These are phyloP conservation scores for Cynaeus angustus DNA, from an alignment of 2,888 invertebrate genomes.

Conservation along the genomic window DNA sequence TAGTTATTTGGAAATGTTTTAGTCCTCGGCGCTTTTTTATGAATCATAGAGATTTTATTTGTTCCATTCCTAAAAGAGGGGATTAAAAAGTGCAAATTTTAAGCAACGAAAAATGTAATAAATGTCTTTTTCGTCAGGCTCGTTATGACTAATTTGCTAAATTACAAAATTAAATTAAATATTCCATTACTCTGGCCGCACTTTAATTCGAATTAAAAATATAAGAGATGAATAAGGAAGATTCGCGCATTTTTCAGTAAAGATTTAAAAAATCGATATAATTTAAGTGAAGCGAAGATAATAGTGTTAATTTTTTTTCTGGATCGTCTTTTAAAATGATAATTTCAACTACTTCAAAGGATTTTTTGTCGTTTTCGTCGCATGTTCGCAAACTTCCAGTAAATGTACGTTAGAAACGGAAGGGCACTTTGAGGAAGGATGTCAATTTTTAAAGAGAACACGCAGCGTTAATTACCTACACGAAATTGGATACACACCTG, in stretches of 20 bases:
- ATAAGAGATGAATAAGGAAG: background rate
- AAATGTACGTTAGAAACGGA: constrained; percentile 25
- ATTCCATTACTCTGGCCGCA: constrained; percentile 39
- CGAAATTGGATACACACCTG: constrained; percentile 16
- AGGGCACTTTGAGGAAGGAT: constrained; percentile 19
- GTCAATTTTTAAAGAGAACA: constrained; percentile 37
- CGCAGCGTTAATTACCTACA: constrained; percentile 15
- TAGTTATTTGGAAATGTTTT: too few species aligned
- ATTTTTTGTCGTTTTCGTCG: constrained; percentile 15
- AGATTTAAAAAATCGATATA: background rate
- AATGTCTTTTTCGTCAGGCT: constrained; percentile 5
- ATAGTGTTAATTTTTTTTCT: constrained; percentile 25
- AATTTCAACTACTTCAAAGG: constrained; percentile 40
- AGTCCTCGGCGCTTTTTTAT: too few species aligned
- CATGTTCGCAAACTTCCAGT: constrained; percentile 31
- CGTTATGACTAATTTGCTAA: constrained; percentile 27
- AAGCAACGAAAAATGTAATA: background rate
- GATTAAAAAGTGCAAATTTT: background rate
- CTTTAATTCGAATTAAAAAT: constrained; percentile 26
- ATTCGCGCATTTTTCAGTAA: too few species aligned
- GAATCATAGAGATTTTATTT: too few species aligned
- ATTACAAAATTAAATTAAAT: constrained; percentile 42
- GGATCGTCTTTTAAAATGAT: constrained; percentile 39
- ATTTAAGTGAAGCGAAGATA: constrained; percentile 31
- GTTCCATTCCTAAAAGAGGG: too few species aligned